These are phyloP conservation scores for Harpegnathos saltator DNA, from an alignment of 1,140 invertebrate species.

Conservation along the genomic window DNA sequence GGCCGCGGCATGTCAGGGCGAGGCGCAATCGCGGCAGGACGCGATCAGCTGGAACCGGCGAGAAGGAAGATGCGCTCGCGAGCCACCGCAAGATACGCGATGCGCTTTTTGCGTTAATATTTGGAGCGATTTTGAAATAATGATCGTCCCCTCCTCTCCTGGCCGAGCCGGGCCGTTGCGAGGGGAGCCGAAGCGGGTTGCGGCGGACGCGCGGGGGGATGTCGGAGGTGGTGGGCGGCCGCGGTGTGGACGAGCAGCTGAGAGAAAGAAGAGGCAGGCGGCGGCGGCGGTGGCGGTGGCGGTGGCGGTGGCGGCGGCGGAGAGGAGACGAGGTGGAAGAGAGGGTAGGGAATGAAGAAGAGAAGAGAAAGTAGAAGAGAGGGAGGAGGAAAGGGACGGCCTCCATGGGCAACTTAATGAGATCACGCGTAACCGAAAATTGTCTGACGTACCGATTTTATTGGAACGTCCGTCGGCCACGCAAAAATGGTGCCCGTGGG, in stretches of 20 bases:
- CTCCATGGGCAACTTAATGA: slow-evolving; percentile 82
- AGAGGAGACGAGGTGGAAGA: neutral
- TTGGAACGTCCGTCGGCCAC: slow-evolving; percentile 77
- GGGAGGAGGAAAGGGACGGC: slow-evolving; percentile 50
- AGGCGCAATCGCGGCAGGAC: slow-evolving; percentile 44
- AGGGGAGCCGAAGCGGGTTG: too few relatives aligned
- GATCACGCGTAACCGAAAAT: slow-evolving; percentile 86
- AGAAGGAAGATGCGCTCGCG: slow-evolving; percentile 8
- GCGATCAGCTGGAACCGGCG: slow-evolving; percentile 46
- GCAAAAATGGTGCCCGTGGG: slow-evolving; percentile 69
- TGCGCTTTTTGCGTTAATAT: slow-evolving; percentile 81
- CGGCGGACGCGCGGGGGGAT: too few relatives aligned
- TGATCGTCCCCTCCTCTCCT: slow-evolving; percentile 71
- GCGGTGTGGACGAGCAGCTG: slow-evolving; percentile 51
- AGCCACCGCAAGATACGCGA: slow-evolving; percentile 79
- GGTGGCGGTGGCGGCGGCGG: too few relatives aligned
- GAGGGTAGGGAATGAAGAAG: slow-evolving; percentile 3
- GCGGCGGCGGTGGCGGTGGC: too few relatives aligned
- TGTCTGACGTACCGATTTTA: slow-evolving; percentile 83
- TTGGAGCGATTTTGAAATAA: slow-evolving; percentile 81
- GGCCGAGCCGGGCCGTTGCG: too few relatives aligned
- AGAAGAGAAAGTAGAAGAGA: slow-evolving; percentile 34
- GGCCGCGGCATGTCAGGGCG: neutral
- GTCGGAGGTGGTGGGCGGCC: slow-evolving; percentile 38
- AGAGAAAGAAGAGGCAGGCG: slow-evolving; percentile 27